A percentile compares a stretch with the other conserved stretches of the same genome.
These are phyloP conservation scores for Lacanobia wlatinum DNA, from an alignment of 2,888 invertebrate species.

Conservation along the genomic window DNA sequence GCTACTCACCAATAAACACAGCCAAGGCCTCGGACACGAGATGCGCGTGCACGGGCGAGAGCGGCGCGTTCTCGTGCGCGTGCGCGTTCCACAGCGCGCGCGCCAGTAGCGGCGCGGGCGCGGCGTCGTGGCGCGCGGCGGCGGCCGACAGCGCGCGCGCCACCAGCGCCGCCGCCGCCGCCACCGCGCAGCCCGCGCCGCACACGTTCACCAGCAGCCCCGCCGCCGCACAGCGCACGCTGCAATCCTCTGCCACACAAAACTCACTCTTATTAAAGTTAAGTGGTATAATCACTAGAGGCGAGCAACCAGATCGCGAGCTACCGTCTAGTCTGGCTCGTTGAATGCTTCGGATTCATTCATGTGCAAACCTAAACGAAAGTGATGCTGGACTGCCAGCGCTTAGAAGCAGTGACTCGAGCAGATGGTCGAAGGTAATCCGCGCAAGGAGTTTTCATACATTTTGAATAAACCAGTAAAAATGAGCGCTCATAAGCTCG, in stretches of 20 bases:
- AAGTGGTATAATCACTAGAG: no score
- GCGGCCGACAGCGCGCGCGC: slow-evolving; percentile 72
- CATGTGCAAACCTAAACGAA: no score
- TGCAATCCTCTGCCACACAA: slow-evolving; percentile 85
- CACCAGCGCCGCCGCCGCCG: slow-evolving; percentile 85
- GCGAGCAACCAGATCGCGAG: no score
- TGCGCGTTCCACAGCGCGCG: slow-evolving; percentile 79
- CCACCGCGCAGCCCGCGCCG: slow-evolving; percentile 80
- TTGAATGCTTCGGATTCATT: no score
- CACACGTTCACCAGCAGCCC: slow-evolving; percentile 96
- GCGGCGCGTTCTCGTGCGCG: slow-evolving; percentile 76
- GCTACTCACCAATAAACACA: slow-evolving; percentile 91
- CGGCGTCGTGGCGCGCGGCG: slow-evolving; percentile 71
- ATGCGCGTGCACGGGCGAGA: slow-evolving; percentile 72
- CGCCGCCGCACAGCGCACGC: slow-evolving; percentile 94
- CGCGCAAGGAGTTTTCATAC: no score
- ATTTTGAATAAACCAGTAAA: no score
- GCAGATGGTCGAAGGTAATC: no score
- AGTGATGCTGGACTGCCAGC: no score
- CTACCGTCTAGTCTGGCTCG: no score
- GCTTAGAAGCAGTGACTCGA: no score
- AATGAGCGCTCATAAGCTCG: no score
- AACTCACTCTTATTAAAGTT: slow-evolving; percentile 43
- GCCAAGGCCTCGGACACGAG: slow-evolving; percentile 87
- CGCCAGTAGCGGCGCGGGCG: slow-evolving; percentile 74